Base-by-base conservation (phyloP, 2,888 invertebrate genomes). In the Lepidochrysops patricia region DNA sequence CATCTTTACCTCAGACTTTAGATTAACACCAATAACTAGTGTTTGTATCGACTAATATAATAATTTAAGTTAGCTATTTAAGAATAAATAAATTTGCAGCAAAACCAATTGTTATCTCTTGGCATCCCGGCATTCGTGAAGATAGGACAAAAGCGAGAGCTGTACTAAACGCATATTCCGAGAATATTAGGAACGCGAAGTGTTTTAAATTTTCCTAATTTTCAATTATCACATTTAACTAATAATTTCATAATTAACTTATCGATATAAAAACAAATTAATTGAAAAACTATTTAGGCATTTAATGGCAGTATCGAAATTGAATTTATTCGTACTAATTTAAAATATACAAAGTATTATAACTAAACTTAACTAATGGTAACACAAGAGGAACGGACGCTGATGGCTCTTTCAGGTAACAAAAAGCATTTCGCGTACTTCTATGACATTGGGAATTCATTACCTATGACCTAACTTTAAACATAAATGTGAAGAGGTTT, bases 1-100 rank as follows among this genome's bases (percentile, higher is more conserved):
- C 89, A 88, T 86, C 88, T 85, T 86, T 81, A 88, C 88, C 88
- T 89, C 89, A 89, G 89, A 89, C 89, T 89, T 89, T 84, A 86
- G 84, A 84, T 85, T 82, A 77, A 84, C 87, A 85, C 87, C 88
- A 74, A 79, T 82, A n/a, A n/a, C n/a, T 80, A 85, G 84, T 83
- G 87, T 75, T 72, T 72, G 75, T 84, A 84, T 74, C 68, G 81
- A 82, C 84, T 86, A 86, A 82, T 80, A 80, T 74, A 43, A 82
- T 77, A 79, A 77, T 68, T 83, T 85, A 84, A 83, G 82, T 82
- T 83, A 83, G 72, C 73, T 76, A 77, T 72, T 75, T 76, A 77
- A 72, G 65, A 86, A 86, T 84, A 86, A 88, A 86, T 85, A 84
- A 87, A 83, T 84, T 82, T 70, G 64, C 65, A 60, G 78, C 80